A percentile compares a stretch with the other conserved stretches of the same genome.
These are phyloP conservation scores for Lagopus muta DNA, from an alignment of 2,113 vertebrate species.

Conservation along the genomic window DNA sequence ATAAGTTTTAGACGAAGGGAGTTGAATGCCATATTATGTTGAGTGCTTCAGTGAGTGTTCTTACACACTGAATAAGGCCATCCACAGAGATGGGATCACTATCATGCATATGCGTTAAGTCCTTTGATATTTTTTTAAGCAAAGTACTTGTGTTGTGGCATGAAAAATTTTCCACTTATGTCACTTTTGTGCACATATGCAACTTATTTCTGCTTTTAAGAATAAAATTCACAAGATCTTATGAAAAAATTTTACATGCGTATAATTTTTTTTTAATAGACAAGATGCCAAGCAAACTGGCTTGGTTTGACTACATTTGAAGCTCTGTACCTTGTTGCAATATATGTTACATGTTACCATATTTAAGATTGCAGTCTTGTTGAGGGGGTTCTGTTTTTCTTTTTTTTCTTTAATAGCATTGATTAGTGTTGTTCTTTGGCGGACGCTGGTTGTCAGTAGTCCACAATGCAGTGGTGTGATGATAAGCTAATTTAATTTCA, in stretches of 20 bases:
- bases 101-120: not conserved
- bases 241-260: not conserved
- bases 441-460: not conserved
- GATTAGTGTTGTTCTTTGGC: not conserved
- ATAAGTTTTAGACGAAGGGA: not conserved
- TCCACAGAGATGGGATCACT: not conserved
- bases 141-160: not conserved
- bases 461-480: accelerated
- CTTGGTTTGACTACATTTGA: not conserved
- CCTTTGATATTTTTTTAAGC: not conserved
- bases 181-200: not conserved
- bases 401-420: not conserved
- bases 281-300: not conserved
- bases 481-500: not conserved
- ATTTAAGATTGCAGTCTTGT: not conserved
- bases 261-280: not conserved
- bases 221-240: not conserved
- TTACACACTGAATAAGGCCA: not conserved
- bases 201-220: not conserved
- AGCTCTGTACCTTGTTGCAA: not conserved
- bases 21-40: not conserved
- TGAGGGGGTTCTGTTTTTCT: not conserved
- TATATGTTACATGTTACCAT: accelerated
- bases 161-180: not conserved
- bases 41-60: not conserved